These are phyloP conservation scores for Pollenia amentaria DNA, from an alignment of 2,888 invertebrate genomes.

Conservation along the genomic window DNA sequence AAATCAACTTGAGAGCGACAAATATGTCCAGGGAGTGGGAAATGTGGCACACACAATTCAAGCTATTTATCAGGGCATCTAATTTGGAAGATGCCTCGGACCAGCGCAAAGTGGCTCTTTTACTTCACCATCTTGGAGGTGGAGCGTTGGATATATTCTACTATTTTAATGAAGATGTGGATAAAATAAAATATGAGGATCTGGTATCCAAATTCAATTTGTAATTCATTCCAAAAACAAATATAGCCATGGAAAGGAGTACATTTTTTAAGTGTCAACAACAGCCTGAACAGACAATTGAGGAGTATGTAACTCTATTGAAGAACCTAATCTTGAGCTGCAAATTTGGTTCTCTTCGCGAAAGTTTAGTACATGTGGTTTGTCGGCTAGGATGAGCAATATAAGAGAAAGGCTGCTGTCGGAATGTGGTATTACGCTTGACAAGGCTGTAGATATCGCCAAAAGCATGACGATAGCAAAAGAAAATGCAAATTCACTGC, in stretches of 20 bases:
- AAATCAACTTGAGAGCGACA: neutral
- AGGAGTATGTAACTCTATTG: no score
- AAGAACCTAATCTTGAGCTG: slow-evolving; percentile 10
- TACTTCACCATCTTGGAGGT: neutral
- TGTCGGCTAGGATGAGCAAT: no score
- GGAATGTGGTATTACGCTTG: slow-evolving; percentile 43
- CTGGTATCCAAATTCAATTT: slow-evolving; percentile 36
- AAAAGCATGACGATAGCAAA: slow-evolving; percentile 12
- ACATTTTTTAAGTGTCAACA: no score
- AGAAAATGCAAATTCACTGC: neutral
- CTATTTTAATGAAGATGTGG: slow-evolving; percentile 62
- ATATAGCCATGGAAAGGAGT: slow-evolving; percentile 18
- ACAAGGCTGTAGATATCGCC: neutral
- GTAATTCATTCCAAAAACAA: slow-evolving; percentile 60
- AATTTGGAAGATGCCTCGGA: neutral
- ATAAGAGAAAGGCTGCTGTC: no score
- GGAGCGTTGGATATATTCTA: slow-evolving; percentile 51
- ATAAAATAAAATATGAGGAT: slow-evolving; percentile 43
- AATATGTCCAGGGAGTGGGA: slow-evolving; percentile 37
- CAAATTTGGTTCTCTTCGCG: no score
- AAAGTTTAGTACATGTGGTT: no score
- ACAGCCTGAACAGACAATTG: no score
- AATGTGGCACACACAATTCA: slow-evolving; percentile 57
- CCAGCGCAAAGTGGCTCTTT: neutral
- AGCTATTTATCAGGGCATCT: slow-evolving; percentile 58